Base-by-base conservation (phyloP, 2,113 vertebrate genomes). In the Atractosteus spatula region DNA sequence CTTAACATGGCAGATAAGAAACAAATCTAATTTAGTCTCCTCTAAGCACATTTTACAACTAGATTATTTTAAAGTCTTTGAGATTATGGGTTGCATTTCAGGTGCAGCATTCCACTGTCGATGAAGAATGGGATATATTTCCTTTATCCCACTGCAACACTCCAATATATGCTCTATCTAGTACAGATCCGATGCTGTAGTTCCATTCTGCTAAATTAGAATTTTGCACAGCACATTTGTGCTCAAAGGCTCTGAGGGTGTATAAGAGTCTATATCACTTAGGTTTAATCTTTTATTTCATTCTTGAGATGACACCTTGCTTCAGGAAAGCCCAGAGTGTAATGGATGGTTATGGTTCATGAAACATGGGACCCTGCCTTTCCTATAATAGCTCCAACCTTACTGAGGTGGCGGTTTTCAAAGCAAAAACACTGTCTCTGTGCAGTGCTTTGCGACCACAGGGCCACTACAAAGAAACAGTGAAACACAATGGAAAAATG, bases 301-400 rank as follows among this genome's bases (percentile, higher is more conserved):
- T n/a, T 59, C 12, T 5, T 11, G 12, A 59, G 57, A 59, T 59
- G 57, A 59, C 2, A 59, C 13, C n/a, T n/a, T 70, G 61, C 43
- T 70, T 72, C 71, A 62, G 63, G 11, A 41, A 55, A 74, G 68
- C 70, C 73, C 76, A 73, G 12, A 77, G 75, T 43, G 16, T 57
- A 44, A 76, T 69, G 55, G 74, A 61, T n/a, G 56, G 8, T 59
- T 13, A 59, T 59, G 12, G 56, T 59, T 59, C n/a, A 59, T 59
- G n/a, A 3, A 16, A 59, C 12, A 55, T 13, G 57, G n/a, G n/a
- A 59, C 14, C 14, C n/a, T 59, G 57, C 14, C 57, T 59, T 59
- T 59, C 57, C 14, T 59, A 13, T 59, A 59, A 59, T n/a, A 16
- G n/a, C 6, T n/a, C 57, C 12, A 59, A n/a, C 57, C 57, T 13